Conservation (phyloP, 2,888 invertebrate species). For the Parascotia fuliginaria region DNA sequence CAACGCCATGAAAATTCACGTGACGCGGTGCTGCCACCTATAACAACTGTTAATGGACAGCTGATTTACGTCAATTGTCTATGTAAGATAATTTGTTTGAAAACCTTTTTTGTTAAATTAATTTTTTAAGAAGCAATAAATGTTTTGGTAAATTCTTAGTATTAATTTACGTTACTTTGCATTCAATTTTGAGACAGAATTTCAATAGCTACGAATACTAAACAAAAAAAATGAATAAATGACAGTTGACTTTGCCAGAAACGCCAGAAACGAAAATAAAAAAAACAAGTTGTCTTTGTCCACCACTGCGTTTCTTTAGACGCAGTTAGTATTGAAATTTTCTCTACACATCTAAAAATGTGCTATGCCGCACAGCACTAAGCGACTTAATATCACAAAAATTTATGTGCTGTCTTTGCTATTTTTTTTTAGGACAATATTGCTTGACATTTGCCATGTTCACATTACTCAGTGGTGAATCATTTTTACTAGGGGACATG, state of each 20-base stretch:
- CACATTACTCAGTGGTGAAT: no score
- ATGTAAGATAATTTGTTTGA: constrained; percentile 49
- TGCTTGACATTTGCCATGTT: no score
- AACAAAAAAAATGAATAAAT: not conserved
- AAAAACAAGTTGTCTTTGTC: not conserved
- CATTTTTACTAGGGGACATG: no score
- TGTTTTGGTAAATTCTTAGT: not conserved
- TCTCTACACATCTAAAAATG: no score
- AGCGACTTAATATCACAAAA: no score
- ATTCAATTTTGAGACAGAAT: not conserved
- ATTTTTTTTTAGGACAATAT: no score
- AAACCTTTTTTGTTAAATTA: constrained; percentile 4
- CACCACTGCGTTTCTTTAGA: no score
- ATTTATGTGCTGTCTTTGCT: no score
- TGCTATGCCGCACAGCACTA: no score
- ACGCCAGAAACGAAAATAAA: not conserved
- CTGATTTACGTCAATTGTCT: constrained; percentile 86
- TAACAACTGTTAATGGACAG: constrained; percentile 78
- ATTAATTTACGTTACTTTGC: not conserved
- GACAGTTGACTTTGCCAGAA: not conserved
- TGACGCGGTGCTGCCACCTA: constrained; percentile 87
- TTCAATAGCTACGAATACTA: not conserved
- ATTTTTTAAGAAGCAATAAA: not conserved
- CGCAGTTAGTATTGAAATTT: no score
- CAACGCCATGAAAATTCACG: constrained; percentile 88